Base-by-base conservation (phyloP, 1,140 invertebrate genomes). In the Formica selysi region DNA sequence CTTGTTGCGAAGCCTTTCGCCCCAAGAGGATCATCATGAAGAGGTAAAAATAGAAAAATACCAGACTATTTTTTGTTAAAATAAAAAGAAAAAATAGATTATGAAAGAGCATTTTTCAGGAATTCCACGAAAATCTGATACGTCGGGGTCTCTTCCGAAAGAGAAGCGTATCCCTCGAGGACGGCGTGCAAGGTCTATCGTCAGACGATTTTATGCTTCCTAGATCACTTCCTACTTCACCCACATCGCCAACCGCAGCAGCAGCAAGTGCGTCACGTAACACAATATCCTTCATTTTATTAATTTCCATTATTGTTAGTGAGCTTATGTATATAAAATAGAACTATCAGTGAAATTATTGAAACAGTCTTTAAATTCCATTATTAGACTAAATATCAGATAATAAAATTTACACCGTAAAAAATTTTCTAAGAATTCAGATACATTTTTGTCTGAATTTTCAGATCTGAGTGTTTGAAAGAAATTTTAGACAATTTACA, bases 41-140 rank as follows among this genome's bases (percentile, higher is more conserved):
- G 95, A 95, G 92, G 95, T 94, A 85, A 16, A 4, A 3, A 16
- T 4, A 48, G 3, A 48, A 61, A 16, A 48, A 38, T 16, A 3
- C 13, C 2, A 48, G 13, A 51, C 1, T 48, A 44, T 44, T 11
- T 44, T 44, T 44, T 44, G 41, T 44, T 10, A 11, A 44, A 44
- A 44, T 11, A 10, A 44, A 44, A 44, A 36, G 36, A 44, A 44
- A 44, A n/a, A 64, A 32, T 32, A 3, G 32, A 22, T 59, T 2
- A 7, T 26, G n/a, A 3, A 19, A 65, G 8, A 10, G 26, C 26
- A 51, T 86, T 8, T 54, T 87, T 22, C 44, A 97, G 96, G 97
- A 97, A 93, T 97, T 98, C 92, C 97, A 98, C 94, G 97, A 98
- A 95, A 97, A 97, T 93, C 95, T 97, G 84, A 96, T 98, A 92